Base-by-base conservation (phyloP, 2,113 vertebrate species). In the Myiozetetes cayanensis region DNA sequence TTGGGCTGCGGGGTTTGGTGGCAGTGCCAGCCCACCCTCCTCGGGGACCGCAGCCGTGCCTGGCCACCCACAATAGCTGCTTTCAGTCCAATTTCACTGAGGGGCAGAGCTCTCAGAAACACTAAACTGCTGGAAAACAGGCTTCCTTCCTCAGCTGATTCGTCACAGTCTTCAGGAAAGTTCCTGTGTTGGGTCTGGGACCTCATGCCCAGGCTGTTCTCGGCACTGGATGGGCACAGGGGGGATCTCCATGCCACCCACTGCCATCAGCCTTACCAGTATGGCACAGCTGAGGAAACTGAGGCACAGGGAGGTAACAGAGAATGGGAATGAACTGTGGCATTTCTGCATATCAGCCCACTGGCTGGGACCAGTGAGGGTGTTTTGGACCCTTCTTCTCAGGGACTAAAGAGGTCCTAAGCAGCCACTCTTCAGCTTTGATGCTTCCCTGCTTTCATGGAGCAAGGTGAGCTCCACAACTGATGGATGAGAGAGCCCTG, bases 371-470 rank as follows among this genome's bases (percentile, higher is more conserved):
- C 30, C 12, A 46, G 1, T 16, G 22, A 49, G 20, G 18, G 13
- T 58, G 15, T 5, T 83, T 75, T 76, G 16, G 67, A 58, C 37
- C 24, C 22, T 79, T 77, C 8, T 43, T 33, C 37, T 75, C 4
- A 16, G 39, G 37, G 52, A 30, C 12, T 37, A 14, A 56, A 47
- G 61, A 39, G 4, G 16, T 49, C 35, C 58, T 41, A 59, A 43
- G 77, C 39, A 89, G 37, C 52, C 43, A 30, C 18, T 4, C 15
- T 89, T 8, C 22, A 67, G 25, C 28, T 68, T 19, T 30, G 25
- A 17, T 0, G 0, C 22, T 89, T 89, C 62, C n/a, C 37, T 59
- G 53, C 18, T 70, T 27, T 75, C 52, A 33, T 0, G 0, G 21
- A 63, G 37, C 43, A 58, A 15, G 0, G 0, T 55, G 39, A 46